A percentile compares a stretch with the other conserved stretches of the same genome.
Conservation (phyloP, 2,888 invertebrate species). For the Phaedon cochleariae region DNA sequence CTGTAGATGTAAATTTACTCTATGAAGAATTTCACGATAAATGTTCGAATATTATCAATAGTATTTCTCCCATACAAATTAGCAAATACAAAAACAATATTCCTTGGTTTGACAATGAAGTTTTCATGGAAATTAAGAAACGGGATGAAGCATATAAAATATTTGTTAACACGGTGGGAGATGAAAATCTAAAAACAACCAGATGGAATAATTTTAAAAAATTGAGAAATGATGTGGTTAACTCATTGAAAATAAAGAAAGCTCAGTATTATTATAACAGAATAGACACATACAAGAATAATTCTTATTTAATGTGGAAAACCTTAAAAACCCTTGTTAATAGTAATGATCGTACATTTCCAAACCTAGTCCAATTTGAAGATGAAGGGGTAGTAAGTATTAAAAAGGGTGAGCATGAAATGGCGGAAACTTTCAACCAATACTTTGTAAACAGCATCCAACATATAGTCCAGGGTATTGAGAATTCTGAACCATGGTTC, state of each 20-base stretch:
- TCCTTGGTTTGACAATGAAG: no score
- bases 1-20: not conserved
- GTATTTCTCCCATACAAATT: not conserved
- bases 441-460: not conserved
- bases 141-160: not conserved
- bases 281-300: not conserved
- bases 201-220: not conserved
- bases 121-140: not conserved
- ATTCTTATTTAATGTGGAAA: slow-evolving; percentile 3
- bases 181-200: not conserved
- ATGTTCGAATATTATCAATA: not conserved
- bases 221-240: not conserved
- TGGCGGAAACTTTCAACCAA: not conserved
- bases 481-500: no score
- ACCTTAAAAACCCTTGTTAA: not conserved
- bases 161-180: not conserved
- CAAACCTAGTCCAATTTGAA: not conserved
- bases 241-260: not conserved
- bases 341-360: not conserved
- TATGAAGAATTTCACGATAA: not conserved
- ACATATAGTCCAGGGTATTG: not conserved
- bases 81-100: not conserved
- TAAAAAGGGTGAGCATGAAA: no score
- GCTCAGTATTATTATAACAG: not conserved
- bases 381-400: not conserved